Evolutionary conservation across 2,888 invertebrate genomes (phyloP).

Genomic region (Eurois occulta): DNA sequence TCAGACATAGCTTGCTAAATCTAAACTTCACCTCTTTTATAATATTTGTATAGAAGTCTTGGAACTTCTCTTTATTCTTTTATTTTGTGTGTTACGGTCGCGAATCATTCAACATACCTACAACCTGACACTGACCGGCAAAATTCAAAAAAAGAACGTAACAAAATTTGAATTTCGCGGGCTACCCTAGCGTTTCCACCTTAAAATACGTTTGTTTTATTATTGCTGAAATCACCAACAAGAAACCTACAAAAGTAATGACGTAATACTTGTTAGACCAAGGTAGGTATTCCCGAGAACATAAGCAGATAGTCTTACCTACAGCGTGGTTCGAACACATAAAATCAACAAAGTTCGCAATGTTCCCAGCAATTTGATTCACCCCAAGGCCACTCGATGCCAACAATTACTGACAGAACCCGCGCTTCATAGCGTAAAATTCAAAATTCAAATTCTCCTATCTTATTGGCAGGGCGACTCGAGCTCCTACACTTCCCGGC

Average conservation of each 20-base stretch:
- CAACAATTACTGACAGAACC: constrained; percentile 71
- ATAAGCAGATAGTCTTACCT: not conserved
- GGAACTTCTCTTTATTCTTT: not conserved
- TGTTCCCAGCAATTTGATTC: constrained; percentile 62
- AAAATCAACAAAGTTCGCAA: constrained; percentile 41
- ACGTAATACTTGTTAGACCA: not conserved
- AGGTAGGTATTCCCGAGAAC: not conserved
- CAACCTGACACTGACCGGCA: not conserved
- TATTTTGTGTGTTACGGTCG: no score
- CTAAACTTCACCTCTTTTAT: not conserved
- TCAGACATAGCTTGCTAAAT: not conserved
- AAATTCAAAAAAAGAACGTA: not conserved
- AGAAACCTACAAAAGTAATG: not conserved
- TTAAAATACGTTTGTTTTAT: not conserved
- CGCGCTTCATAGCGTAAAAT: constrained; percentile 79
- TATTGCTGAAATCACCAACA: not conserved
- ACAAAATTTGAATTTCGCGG: not conserved
- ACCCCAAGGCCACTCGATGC: constrained; percentile 74
- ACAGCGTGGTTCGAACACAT: constrained; percentile 32
- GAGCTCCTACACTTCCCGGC: constrained; percentile 66
- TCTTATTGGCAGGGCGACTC: constrained; percentile 77
- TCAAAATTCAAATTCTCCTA: constrained; percentile 79
- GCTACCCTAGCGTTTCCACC: no score
- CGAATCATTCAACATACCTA: not conserved
- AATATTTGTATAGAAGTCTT: not conserved